Conservation (phyloP, 1,140 invertebrate genomes). For the Bombus impatiens region DNA sequence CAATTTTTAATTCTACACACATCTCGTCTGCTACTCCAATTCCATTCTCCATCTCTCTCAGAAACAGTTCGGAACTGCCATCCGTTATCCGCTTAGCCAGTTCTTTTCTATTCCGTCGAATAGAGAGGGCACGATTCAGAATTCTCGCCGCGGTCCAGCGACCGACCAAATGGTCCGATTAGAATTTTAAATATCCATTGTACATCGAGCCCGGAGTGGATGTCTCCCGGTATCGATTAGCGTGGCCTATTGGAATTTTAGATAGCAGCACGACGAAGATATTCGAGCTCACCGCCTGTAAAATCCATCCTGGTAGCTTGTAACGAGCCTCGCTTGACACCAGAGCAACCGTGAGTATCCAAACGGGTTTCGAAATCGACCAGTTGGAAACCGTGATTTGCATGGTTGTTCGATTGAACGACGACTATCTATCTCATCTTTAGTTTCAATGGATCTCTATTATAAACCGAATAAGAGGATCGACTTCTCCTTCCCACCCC, state of each 20-base stretch:
- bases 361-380: background rate
- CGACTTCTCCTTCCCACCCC: no score
- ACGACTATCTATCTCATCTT: background rate
- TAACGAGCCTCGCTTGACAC: slow-evolving; percentile 9
- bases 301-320: background rate
- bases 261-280: slow-evolving; percentile 22
- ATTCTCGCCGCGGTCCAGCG: slow-evolving; percentile 10
- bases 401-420: background rate
- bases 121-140: background rate
- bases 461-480: background rate
- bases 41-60: background rate
- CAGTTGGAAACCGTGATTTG: slow-evolving; percentile 24
- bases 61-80: background rate
- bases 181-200: slow-evolving; percentile 57
- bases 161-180: slow-evolving; percentile 29
- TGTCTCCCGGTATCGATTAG: slow-evolving; percentile 24
- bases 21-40: background rate
- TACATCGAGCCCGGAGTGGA: background rate
- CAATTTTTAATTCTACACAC: background rate
- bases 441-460: background rate
- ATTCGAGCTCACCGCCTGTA: slow-evolving; percentile 1
- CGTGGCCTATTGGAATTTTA: slow-evolving; percentile 32
- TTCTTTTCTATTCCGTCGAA: background rate
- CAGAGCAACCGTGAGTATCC: slow-evolving; percentile 16
- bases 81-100: background rate